Evolutionary conservation across 1,140 invertebrate species (phyloP), one percentile per base, ranked within the genome.

Genomic region (Metopolophium dirhodum): DNA sequence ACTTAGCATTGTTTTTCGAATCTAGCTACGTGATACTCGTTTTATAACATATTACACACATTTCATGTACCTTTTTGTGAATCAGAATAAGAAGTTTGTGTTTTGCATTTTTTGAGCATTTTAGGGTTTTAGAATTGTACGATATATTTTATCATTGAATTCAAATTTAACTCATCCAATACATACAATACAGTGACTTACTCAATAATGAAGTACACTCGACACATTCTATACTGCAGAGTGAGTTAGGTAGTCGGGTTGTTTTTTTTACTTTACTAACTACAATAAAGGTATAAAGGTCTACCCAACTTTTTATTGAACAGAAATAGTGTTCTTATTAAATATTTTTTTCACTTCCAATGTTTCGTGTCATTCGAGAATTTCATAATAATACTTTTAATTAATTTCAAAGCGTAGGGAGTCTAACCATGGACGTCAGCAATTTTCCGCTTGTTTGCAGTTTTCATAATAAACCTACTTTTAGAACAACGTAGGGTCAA

Each of bases 401-500:
- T 90, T 90, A 90, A 61, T 68, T 90, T 90, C 54, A 90, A 90
- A 89, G 35, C 35, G 8, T 35, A 35, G 9, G 47, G 14, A 47
- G n/a, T 88, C n/a, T 30, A 41, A 54, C n/a, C 8, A 22, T 35
- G 88, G 37, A 90, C 57, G 89, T 90, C 54, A 68, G 37, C 26
- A 68, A 61, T 90, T 90, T 90, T 45, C 54, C 37, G 54, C 89
- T 90, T 90, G 20, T 61, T 68, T 90, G 57, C 26, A 90, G 30
- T 90, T 90, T 90, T 90, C 89, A 90, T 90, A 90, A 90, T 90
- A 90, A 90, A 90, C 89, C 89, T 89, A 57, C 88, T 89, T 45
- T 90, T 45, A 68, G 54, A 68, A 90, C 51, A 90, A 90, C 54
- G 54, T 41, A 22, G 41, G 57, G 37, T 90, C 54, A 90, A 90